These are phyloP conservation scores for Hyperoodon ampullatus DNA, from an alignment of 2,113 vertebrate genomes.

Conservation along the genomic window DNA sequence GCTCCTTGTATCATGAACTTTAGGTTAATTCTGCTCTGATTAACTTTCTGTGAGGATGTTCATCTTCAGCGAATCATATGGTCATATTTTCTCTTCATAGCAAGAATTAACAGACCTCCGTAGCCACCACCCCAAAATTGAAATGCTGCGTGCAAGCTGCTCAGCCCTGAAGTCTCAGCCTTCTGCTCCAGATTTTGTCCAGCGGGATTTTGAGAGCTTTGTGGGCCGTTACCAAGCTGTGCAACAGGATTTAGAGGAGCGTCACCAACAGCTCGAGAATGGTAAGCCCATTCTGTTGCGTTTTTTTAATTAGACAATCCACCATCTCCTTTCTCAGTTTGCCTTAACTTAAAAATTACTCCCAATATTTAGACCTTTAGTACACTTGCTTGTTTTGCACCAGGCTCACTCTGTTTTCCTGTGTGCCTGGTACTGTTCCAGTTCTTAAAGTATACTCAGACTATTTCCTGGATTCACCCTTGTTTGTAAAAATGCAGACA, in stretches of 20 bases:
- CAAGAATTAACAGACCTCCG: slow-evolving; percentile 82
- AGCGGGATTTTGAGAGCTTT: slow-evolving; percentile 83
- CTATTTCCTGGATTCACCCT: background rate
- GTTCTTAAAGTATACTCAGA: background rate
- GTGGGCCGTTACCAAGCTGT: slow-evolving; percentile 83
- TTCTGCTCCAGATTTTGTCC: slow-evolving; percentile 83
- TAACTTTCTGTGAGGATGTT: background rate
- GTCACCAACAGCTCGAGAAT: slow-evolving; percentile 83
- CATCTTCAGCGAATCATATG: background rate
- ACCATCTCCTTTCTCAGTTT: background rate
- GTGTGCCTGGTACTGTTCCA: background rate
- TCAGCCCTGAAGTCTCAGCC: slow-evolving; percentile 79
- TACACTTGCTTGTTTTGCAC: background rate
- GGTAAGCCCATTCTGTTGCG: slow-evolving; percentile 79
- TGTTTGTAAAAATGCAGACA: background rate
- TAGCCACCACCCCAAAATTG: slow-evolving; percentile 82
- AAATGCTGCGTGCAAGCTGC: slow-evolving; percentile 83
- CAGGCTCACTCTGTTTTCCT: background rate
- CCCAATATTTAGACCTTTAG: background rate
- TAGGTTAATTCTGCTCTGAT: background rate
- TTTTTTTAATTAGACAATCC: background rate
- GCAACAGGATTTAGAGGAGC: slow-evolving; percentile 84
- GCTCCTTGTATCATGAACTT: background rate
- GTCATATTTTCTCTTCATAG: slow-evolving; percentile 79
- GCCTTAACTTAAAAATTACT: background rate